Evolutionary conservation across 2,797 vertebrate species (phyloP).

Genomic region (Alectoris magna): DNA sequence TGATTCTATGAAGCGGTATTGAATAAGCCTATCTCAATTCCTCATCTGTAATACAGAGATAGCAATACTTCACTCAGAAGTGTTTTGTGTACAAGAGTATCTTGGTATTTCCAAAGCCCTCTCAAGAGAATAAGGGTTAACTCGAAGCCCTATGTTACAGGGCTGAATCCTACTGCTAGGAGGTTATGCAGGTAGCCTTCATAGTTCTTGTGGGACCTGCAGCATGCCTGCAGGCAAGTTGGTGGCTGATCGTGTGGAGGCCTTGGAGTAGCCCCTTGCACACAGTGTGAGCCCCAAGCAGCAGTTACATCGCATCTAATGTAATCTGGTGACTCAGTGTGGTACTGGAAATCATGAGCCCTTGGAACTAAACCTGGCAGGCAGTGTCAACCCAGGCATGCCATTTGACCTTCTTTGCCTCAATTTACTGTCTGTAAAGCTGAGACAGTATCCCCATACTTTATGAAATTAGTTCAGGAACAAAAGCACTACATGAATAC

Average conservation of each 20-base stretch:
- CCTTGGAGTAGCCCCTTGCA: rapidly evolving
- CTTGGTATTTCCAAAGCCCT: not conserved
- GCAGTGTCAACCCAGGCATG: rapidly evolving
- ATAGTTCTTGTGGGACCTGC: rapidly evolving
- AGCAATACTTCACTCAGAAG: not conserved
- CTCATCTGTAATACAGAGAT: not conserved
- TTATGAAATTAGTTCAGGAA: not conserved
- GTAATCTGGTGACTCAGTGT: not conserved
- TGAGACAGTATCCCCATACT: not conserved
- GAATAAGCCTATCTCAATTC: not conserved
- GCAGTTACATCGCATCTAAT: not conserved
- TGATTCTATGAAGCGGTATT: too few relatives aligned
- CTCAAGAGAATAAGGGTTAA: not conserved
- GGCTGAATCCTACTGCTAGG: rapidly evolving
- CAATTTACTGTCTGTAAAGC: not conserved
- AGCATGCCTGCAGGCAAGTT: rapidly evolving
- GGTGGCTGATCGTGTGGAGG: rapidly evolving
- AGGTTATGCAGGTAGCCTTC: not conserved
- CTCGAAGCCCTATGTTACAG: rapidly evolving
- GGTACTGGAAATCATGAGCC: not conserved
- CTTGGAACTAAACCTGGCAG: not conserved
- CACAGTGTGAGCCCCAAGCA: not conserved
- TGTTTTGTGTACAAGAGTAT: not conserved
- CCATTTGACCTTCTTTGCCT: not conserved
- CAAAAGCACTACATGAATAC: not conserved